Evolutionary conservation across 2,888 invertebrate genomes (phyloP), one percentile per base, ranked within the genome.

Genomic region (Tineola bisselliella): DNA sequence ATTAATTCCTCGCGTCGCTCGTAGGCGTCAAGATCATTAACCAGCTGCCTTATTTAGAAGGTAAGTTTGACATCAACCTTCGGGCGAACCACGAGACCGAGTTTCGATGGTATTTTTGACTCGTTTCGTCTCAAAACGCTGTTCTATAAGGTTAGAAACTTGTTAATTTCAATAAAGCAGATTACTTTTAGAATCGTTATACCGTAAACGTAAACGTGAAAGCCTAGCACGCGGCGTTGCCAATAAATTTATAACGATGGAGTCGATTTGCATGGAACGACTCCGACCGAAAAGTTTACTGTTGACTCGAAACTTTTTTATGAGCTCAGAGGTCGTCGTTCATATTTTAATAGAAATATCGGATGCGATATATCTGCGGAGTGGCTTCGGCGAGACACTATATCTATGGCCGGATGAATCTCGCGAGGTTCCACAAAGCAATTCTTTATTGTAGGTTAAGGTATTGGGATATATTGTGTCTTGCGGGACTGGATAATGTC

Each of bases 11-110:
- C 48, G 48, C 75, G 67, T 73, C 74, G 59, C 15, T 6, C 60
- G 60, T 60, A 30, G 60, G 60, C 48, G 60, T 44, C 69, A 73
- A 74, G 63, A 63, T 56, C 60, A 63, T 33, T 63, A 61, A 66
- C 67, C 65, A 66, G 63, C 61, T 64, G 63, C 72, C 72, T 67
- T 70, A 70, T 72, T 70, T 63, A 70, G 60, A 31, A 59, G 73
- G 15, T 19, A 52, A 63, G 65, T 68, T 70, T 71, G 69, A 68
- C 70, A 69, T 67, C 66, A 65, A 62, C 61, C 66, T 65, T 60
- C 67, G 68, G 66, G 69, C 65, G 67, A 68, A 67, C 48, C 60
- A 60, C 12, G 25, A 44, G 25, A 8, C 60, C 30, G 11, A 44
- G 8, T 44, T 60, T 59, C 18, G 48, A 60, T 17, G 11, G 30